Percentiles rank a stretch among this genome's conserved stretches.
Evolutionary conservation across 2,797 vertebrate species (phyloP).

Genomic region (Carapus acus): DNA sequence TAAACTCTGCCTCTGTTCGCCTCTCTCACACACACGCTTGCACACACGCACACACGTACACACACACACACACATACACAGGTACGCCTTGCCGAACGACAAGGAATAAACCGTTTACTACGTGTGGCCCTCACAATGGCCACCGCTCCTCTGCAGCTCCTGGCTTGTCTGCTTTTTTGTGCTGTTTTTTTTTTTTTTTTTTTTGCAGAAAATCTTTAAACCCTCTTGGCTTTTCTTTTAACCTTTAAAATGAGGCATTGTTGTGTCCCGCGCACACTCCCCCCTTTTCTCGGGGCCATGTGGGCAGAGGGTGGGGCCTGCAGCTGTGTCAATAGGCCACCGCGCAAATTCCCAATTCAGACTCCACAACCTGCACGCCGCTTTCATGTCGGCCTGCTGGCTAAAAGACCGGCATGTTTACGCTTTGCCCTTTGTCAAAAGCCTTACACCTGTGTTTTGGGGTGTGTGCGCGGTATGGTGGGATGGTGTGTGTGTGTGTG

Average conservation of each 20-base stretch:
- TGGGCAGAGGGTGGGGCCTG: conserved; percentile 63
- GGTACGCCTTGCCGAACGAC: conserved; percentile 11
- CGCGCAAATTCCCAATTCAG: conserved; percentile 54
- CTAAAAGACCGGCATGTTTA: conserved; percentile 55
- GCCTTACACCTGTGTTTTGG: conserved; percentile 60
- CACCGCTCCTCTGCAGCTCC: conserved; percentile 44
- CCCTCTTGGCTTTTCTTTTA: conserved; percentile 57
- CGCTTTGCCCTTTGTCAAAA: conserved; percentile 55
- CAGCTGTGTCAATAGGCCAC: conserved; percentile 78
- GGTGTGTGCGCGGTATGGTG: conserved; percentile 25
- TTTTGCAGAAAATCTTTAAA: conserved; percentile 46
- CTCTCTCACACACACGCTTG: background rate
- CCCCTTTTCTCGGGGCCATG: conserved; percentile 52
- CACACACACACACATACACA: conserved; percentile 38
- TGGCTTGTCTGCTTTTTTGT: conserved; percentile 56
- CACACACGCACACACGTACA: conserved; percentile 3
- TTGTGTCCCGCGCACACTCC: conserved; percentile 46
- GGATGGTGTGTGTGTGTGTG: conserved; percentile 51
- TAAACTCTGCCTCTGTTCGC: background rate
- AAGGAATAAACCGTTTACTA: too few species aligned
- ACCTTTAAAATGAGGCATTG: conserved; percentile 65
- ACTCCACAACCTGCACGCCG: conserved; percentile 48
- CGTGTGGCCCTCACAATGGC: conserved; percentile 48
- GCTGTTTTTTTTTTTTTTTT: conserved; percentile 53
- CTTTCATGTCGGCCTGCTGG: conserved; percentile 64